A percentile compares a stretch with the other conserved stretches of the same genome.
phyloP scores from a whole-genome alignment of 1,140 invertebrate species.

The Platyura marginata region DNA sequence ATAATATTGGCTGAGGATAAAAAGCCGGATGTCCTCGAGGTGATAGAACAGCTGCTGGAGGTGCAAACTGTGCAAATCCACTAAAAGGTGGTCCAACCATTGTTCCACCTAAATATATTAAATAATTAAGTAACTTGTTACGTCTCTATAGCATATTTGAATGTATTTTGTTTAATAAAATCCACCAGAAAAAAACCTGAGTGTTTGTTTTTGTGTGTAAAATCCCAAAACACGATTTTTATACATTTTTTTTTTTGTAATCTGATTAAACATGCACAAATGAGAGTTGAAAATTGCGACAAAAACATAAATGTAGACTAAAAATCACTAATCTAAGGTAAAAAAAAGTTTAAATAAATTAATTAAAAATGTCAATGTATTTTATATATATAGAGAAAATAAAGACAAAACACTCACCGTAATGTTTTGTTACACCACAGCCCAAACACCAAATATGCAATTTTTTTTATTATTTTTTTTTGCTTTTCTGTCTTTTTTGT shows the following conservation, averaged over 20 bases:
- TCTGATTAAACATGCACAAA: no score
- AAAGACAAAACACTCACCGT: neutral
- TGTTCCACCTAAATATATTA: neutral
- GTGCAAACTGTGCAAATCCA: neutral
- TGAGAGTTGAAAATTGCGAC: no score
- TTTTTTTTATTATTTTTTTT: neutral
- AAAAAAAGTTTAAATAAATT: neutral
- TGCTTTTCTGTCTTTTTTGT: neutral
- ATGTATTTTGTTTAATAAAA: no score
- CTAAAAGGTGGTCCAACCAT: neutral
- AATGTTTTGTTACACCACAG: neutral
- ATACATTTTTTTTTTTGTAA: no score
- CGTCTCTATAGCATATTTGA: no score
- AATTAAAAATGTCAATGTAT: neutral
- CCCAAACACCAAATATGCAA: neutral
- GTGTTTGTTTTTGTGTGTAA: no score
- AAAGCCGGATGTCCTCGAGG: slow-evolving; percentile 25
- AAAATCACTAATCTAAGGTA: no score
- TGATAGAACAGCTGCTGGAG: slow-evolving; percentile 24
- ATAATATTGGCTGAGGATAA: slow-evolving; percentile 43
- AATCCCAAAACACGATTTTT: no score
- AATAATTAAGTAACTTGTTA: neutral
- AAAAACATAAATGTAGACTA: no score
- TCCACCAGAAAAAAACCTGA: no score
- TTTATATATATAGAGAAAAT: no score